These are phyloP conservation scores for Drosophila trichaetosa DNA, from an alignment of 2,888 invertebrate genomes.

Conservation along the genomic window DNA sequence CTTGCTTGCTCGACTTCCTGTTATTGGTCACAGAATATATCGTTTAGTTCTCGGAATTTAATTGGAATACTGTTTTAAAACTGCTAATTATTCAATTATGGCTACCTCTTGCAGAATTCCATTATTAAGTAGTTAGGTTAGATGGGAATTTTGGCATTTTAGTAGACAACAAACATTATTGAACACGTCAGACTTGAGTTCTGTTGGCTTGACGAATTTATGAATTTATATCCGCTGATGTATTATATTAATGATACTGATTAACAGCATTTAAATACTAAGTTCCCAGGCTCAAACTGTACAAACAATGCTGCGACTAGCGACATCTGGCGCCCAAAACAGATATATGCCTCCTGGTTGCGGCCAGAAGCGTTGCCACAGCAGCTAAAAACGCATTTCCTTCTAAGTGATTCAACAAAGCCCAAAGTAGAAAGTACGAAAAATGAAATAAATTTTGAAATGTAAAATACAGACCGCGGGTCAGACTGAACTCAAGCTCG, in stretches of 20 bases:
- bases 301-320: conserved; percentile 9
- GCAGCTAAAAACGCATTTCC: conserved; percentile 35
- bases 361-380: conserved; percentile 11
- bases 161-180: background rate
- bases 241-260: background rate
- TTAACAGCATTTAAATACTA: conserved; percentile 15
- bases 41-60: background rate
- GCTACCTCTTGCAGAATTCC: background rate
- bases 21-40: background rate
- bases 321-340: conserved; percentile 46
- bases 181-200: background rate
- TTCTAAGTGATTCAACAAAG: conserved; percentile 66
- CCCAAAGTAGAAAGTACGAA: conserved; percentile 63
- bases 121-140: background rate
- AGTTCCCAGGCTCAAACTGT: conserved; percentile 3
- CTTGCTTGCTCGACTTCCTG: conserved; percentile 8
- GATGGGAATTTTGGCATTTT: background rate
- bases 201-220: background rate
- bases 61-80: background rate
- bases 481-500: conserved; percentile 8
- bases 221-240: background rate
- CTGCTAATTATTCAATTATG: background rate
- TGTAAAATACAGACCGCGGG: conserved; percentile 48
- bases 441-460: conserved; percentile 79
- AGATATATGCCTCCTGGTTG: conserved; percentile 9